Evolutionary conservation across 2,888 invertebrate species (phyloP), one percentile per base, ranked within the genome.

Genomic region (Microchrysa polita): DNA sequence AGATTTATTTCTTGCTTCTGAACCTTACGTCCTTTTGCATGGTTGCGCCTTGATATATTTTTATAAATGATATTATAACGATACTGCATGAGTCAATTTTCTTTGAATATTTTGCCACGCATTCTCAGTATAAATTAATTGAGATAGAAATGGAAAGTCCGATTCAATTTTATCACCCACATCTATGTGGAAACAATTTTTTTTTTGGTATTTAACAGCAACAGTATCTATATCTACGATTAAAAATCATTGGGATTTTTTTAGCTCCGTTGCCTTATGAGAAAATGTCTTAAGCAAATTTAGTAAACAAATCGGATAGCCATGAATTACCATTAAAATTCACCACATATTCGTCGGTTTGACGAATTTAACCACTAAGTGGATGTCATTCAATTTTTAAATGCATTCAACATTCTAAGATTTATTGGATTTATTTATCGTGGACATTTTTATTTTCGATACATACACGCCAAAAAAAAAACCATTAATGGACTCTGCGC

Each of bases 321-420:
- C 14, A 61, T 61, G 40, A 61, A 61, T 61, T 61, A 23, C 40
- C 61, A 61, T 61, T 61, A 61, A 61, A 61, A 61, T 61, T 42
- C 40, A 61, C 61, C 61, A 61, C 10, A 61, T 42, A 61, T 42
- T 61, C 23, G 5, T 9, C 23, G 34, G 40, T 34, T 34, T 7
- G 7, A n/a, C 2, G 40, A 40, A 40, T 40, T 61, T 61, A 34
- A 34, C 40, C 61, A 27, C 61, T 61, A 61, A 61, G 40, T 61
- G 61, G 61, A 23, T 61, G 23, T 27, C 61, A 61, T 40, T 23
- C 40, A 27, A 40, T 40, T 40, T 16, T 23, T 16, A 34, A 34
- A 23, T 10, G 23, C 61, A 40, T 61, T 61, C 61, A 34, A 34
- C 27, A 34, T 34, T 9, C 10, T 23, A 40, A 61, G 61, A 61